phyloP scores from a whole-genome alignment of 2,888 invertebrate genomes.

The Folsomia manolachei region DNA sequence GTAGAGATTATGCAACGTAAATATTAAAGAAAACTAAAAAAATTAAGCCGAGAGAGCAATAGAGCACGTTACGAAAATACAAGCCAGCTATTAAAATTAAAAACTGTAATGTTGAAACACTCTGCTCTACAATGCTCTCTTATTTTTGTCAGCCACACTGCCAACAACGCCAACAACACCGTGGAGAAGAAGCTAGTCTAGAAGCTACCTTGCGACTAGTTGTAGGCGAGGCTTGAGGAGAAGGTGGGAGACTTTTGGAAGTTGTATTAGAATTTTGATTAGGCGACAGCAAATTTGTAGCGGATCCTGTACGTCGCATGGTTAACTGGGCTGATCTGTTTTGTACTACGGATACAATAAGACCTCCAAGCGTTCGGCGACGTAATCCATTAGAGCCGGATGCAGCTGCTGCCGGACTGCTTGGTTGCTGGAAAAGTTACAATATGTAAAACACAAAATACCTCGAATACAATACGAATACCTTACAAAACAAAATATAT shows the following conservation, averaged over 20 bases:
- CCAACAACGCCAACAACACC: neutral
- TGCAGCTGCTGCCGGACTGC: constrained; percentile 9
- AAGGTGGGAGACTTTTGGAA: constrained; percentile 53
- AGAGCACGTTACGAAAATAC: no score
- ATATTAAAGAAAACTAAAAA: neutral
- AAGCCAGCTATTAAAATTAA: no score
- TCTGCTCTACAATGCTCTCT: no score
- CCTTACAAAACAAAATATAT: no score
- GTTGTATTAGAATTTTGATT: constrained; percentile 34
- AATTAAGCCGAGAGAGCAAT: neutral
- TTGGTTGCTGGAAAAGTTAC: neutral
- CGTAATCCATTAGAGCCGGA: constrained; percentile 14
- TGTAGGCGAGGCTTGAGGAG: constrained; percentile 54
- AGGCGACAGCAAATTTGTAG: constrained; percentile 67
- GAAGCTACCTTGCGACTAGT: constrained; percentile 58
- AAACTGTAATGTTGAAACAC: no score
- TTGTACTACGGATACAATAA: constrained; percentile 47
- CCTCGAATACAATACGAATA: no score
- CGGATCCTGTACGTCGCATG: constrained; percentile 65
- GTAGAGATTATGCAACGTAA: neutral
- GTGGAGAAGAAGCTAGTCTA: neutral
- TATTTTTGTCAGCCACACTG: neutral
- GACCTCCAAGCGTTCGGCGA: constrained; percentile 45
- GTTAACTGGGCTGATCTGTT: constrained; percentile 41
- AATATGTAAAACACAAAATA: no score